Evolutionary conservation across 64 coral and sea anemone genomes (phyloP).

Genomic region (Catalaphyllia jardinei): DNA sequence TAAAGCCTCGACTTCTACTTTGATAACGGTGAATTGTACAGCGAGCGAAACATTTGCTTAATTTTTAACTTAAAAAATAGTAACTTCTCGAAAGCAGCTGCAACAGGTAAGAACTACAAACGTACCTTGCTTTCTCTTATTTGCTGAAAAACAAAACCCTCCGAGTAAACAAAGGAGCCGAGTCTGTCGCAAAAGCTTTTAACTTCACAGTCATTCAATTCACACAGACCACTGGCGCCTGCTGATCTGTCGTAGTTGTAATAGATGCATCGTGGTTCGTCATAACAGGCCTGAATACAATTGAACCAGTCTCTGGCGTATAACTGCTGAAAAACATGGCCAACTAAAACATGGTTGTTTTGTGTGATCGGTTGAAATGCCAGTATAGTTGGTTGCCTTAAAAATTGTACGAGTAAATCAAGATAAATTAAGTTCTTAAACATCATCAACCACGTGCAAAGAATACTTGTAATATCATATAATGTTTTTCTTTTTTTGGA

Average conservation of each 20-base stretch:
- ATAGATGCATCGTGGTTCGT: constrained; percentile 1
- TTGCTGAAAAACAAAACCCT: background rate
- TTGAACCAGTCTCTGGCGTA: background rate
- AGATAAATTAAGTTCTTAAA: background rate
- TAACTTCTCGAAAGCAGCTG: too few species aligned
- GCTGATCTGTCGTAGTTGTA: constrained; percentile 5
- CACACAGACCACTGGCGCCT: constrained; percentile 2
- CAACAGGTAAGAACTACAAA: too few species aligned
- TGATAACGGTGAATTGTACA: too few species aligned
- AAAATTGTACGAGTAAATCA: background rate
- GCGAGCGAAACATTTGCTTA: too few species aligned
- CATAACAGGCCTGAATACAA: constrained; percentile 1
- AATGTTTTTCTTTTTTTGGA: too few species aligned
- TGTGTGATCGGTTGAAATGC: background rate
- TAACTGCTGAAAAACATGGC: background rate
- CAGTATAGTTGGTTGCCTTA: background rate
- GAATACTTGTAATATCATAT: too few species aligned
- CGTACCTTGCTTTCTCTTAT: background rate
- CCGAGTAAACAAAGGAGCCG: background rate
- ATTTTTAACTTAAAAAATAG: too few species aligned
- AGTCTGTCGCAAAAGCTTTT: background rate
- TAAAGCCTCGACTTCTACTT: too few species aligned
- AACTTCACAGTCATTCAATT: background rate
- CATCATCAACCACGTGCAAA: background rate
- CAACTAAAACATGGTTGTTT: background rate